Conservation (phyloP, 2,797 vertebrate genomes). For the Sparus aurata region DNA sequence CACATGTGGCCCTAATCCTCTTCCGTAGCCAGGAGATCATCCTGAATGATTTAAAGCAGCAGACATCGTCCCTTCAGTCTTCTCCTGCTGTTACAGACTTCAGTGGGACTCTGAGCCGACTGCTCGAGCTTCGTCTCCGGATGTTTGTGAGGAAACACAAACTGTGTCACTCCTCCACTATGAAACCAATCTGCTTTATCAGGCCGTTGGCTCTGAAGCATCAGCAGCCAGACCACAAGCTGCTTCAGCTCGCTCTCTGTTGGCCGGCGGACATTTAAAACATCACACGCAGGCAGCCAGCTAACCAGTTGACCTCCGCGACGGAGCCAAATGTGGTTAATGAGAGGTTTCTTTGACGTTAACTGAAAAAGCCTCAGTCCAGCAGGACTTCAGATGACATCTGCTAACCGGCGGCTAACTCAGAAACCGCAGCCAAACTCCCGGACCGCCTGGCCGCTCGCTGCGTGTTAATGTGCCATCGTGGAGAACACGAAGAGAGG, state of each 20-base stretch:
- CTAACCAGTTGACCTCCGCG: background rate
- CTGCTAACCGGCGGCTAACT: conserved; percentile 12
- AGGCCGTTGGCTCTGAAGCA: background rate
- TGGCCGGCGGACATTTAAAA: conserved; percentile 10
- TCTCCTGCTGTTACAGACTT: background rate
- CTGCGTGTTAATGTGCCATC: conserved; percentile 30
- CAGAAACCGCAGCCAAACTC: conserved; percentile 13
- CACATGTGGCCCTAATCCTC: no score
- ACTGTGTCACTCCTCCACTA: conserved; percentile 17
- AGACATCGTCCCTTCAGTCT: background rate
- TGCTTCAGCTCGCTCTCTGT: background rate
- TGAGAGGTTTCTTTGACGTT: conserved; percentile 34
- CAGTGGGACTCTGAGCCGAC: background rate
- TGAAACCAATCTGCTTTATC: conserved; percentile 22
- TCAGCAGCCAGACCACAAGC: conserved; percentile 30
- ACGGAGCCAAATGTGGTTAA: conserved; percentile 27
- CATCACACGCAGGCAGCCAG: conserved; percentile 12
- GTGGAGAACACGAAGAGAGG: conserved; percentile 23
- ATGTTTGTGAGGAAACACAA: conserved; percentile 1
- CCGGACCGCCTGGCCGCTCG: background rate
- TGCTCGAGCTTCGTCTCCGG: background rate
- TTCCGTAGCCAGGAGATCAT: no score
- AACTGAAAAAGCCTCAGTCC: conserved; percentile 26
- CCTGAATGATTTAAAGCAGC: background rate
- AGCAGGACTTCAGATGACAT: conserved; percentile 38